phyloP scores from a whole-genome alignment of 2,797 vertebrate genomes.

The Echeneis naucrates region DNA sequence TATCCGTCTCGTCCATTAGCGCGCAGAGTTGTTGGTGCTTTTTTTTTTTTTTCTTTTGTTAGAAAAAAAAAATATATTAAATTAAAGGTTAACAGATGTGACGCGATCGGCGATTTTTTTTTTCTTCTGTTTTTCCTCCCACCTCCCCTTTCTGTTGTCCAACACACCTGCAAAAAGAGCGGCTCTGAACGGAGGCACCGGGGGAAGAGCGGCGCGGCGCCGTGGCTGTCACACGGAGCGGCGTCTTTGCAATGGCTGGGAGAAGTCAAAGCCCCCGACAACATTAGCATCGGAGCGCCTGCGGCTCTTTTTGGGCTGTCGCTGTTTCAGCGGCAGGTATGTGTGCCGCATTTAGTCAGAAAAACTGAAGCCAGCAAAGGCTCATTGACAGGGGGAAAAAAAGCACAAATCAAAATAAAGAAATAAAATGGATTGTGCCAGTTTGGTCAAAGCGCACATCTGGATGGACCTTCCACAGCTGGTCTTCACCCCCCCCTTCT shows the following conservation, averaged over 20 bases:
- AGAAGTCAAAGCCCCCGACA: slow-evolving; percentile 85
- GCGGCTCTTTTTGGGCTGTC: slow-evolving; percentile 80
- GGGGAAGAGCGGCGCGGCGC: slow-evolving; percentile 60
- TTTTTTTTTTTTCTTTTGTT: background rate
- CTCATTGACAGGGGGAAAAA: slow-evolving; percentile 1
- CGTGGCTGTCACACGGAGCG: slow-evolving; percentile 77
- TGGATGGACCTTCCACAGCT: slow-evolving; percentile 66
- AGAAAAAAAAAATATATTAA: no score
- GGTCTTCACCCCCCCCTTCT: slow-evolving; percentile 55
- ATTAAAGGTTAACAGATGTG: slow-evolving; percentile 35
- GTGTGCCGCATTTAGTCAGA: slow-evolving; percentile 74
- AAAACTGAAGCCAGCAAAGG: slow-evolving; percentile 49
- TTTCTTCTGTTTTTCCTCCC: background rate
- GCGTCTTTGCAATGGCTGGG: slow-evolving; percentile 80
- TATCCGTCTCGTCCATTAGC: slow-evolving; percentile 85
- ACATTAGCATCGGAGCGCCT: slow-evolving; percentile 82
- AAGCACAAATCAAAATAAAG: no score
- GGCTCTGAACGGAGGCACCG: no score
- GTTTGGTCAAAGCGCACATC: slow-evolving; percentile 41
- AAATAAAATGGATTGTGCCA: background rate
- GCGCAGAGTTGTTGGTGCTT: slow-evolving; percentile 59
- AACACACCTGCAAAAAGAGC: slow-evolving; percentile 47
- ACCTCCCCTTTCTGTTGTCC: no score
- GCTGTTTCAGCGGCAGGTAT: slow-evolving; percentile 79
- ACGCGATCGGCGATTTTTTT: background rate